Evolutionary conservation across 2,888 invertebrate species (phyloP), one percentile per base, ranked within the genome.

Genomic region (Drosophila kanekoi): DNA sequence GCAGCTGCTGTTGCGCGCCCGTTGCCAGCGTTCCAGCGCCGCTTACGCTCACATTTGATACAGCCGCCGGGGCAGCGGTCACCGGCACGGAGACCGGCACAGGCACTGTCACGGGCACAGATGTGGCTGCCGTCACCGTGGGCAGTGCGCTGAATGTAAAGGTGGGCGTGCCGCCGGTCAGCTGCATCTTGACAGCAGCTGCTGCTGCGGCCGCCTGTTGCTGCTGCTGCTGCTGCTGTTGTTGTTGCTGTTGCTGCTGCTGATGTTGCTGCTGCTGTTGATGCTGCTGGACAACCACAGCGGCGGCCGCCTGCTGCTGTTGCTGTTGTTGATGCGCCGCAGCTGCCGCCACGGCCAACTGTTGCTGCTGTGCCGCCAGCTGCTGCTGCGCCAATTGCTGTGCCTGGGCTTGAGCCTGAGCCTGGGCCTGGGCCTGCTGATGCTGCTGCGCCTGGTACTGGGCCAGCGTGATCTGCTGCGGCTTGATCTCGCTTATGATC

Each of bases 361-460:
- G 71, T 28, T 83, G 84, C 62, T 85, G 81, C 28, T 81, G 84
- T n/a, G 76, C 71, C 28, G 85, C 76, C 61, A 77, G 68, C 72
- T 74, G 89, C 56, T 79, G 90, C 65, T 62, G 77, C 3, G 75
- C 74, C 66, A 62, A 71, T 51, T 72, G 76, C 44, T 72, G 83
- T n/a, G 90, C 89, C 68, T 90, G 90, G 44, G 89, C 89, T 58
- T 90, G 90, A 0, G 90, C 90, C 58, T 91, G 91, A 0, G 90
- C 90, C 57, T 89, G 67, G 0, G 76, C 76, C 11, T 78, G 77
- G 11, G 73, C 79, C 52, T 91, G 87, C 67, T 90, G 86, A 56
- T 91, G 90, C 64, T 91, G 91, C 68, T 91, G 91, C 38, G 91
- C 91, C 77, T 91, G 91, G 53, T 91, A 91, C 66, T 91, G 91